Evolutionary conservation across 1,140 invertebrate genomes (phyloP), one percentile per base, ranked within the genome.

Genomic region (Orius insidiosus): DNA sequence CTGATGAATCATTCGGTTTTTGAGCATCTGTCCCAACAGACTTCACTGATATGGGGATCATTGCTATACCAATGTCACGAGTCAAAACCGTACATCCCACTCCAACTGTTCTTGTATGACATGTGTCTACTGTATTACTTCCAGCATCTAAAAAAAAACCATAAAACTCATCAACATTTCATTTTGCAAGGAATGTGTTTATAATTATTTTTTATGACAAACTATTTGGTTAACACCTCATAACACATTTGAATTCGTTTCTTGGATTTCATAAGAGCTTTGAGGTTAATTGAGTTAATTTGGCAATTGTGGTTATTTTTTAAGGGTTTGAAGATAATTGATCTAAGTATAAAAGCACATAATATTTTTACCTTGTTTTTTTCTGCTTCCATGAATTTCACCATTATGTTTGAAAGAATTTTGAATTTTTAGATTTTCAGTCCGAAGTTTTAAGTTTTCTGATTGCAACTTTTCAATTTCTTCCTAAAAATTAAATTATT

Each of bases 1-100:
- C 46, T 51, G 1, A 32, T 33, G 0, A 10, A 38, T 15, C n/a
- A n/a, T 54, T 55, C 16, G 59, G 55, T 5, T 41, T 45, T 8
- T 47, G 51, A 10, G 49, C 56, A 3, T 55, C 55, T 5, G 14
- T 10, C 3, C 31, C 31, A 3, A 38, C n/a, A 35, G 32, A 24
- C 6, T 19, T n/a, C n/a, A 13, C 15, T 16, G 10, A 16, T 2
- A 33, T 5, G 2, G 16, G n/a, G 2, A 42, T 52, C 51, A 15
- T 54, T 56, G 39, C 65, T 58, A 76, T 65, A 3, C 74, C 75
- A 46, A 78, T 64, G 56, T 76, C 75, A 53, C 79, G 59, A 0
- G 75, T 82, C 34, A 76, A 55, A 16, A 75, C 67, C 19, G 65
- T 65, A 53, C 76, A 80, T 53, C 74, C 75, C 0, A 77, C 74